Evolutionary conservation across 2,113 vertebrate genomes (phyloP).

Genomic region (Hypomesus transpacificus): DNA sequence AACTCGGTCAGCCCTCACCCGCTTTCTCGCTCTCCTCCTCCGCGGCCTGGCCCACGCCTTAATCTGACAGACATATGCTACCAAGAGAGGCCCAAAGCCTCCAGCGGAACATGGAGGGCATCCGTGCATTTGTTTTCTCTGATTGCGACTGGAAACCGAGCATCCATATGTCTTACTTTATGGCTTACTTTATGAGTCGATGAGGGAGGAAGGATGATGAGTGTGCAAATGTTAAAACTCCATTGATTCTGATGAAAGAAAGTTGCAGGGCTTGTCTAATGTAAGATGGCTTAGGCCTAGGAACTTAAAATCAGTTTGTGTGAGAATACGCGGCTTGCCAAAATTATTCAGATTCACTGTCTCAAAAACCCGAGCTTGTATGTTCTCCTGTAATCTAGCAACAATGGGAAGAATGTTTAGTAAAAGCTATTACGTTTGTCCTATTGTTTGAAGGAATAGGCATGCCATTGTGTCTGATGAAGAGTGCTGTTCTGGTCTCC

Average conservation of each 20-base stretch:
- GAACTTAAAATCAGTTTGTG: too few relatives aligned
- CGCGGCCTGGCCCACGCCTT: slow-evolving; percentile 10
- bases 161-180: too few relatives aligned
- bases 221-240: too few relatives aligned
- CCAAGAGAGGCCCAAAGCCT: slow-evolving; percentile 18
- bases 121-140: slow-evolving; percentile 12
- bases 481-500: slow-evolving; percentile 23
- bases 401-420: background rate
- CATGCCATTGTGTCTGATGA: slow-evolving; percentile 24
- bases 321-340: too few relatives aligned
- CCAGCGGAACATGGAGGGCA: slow-evolving; percentile 24
- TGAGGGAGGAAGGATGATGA: too few relatives aligned
- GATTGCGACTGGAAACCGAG: too few relatives aligned
- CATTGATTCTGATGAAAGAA: too few relatives aligned
- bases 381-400: background rate
- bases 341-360: too few relatives aligned
- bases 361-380: too few relatives aligned
- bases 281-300: too few relatives aligned
- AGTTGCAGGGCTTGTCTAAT: too few relatives aligned
- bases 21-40: slow-evolving; percentile 9
- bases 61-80: slow-evolving; percentile 41
- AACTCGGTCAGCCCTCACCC: slow-evolving; percentile 23
- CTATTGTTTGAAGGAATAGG: background rate
- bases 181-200: too few relatives aligned
- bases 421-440: background rate